Evolutionary conservation across 2,797 vertebrate genomes (phyloP), one percentile per base, ranked within the genome.

Genomic region (Sebastes trivittatus): DNA sequence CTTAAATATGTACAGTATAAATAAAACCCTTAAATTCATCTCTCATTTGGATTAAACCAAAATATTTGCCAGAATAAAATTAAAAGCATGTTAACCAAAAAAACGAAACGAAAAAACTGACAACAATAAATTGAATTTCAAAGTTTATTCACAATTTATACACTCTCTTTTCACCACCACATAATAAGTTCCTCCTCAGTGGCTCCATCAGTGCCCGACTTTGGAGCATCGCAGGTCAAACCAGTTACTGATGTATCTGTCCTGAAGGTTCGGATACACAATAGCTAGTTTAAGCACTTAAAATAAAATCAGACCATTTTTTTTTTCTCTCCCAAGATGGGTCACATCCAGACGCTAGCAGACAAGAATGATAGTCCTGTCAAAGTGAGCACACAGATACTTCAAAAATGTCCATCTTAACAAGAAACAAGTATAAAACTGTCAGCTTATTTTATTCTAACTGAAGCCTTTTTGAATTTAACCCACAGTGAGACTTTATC

Each of bases 111-210:
- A 55, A 20, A 74, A 75, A 56, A 59, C 61, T 3, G 23, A 87
- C 36, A 78, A 58, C n/a, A 66, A 20, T 23, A 22, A 68, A 63
- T 67, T 93, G 79, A 89, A 88, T 87, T 91, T 84, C 58, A 90
- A 88, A 89, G 80, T 95, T 95, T 96, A 95, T 96, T 95, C 91
- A 95, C 93, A 95, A 90, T 93, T 92, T 95, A 69, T 92, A 95
- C 94, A 95, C 82, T 88, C 54, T 82, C 77, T 76, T 88, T 81
- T 78, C 78, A 77, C 72, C 85, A 83, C 64, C 85, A 91, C 87
- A 81, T 79, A 70, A 87, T 77, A 85, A 46, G 55, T 25, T 77
- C 49, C 61, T 72, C 38, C 67, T 79, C 58, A 65, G 36, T 61
- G 82, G 75, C 56, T 78, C 75, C 75, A 9, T 84, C 76, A 34